Evolutionary conservation across 2,888 invertebrate species (phyloP).

Genomic region (Hetaerina titia): DNA sequence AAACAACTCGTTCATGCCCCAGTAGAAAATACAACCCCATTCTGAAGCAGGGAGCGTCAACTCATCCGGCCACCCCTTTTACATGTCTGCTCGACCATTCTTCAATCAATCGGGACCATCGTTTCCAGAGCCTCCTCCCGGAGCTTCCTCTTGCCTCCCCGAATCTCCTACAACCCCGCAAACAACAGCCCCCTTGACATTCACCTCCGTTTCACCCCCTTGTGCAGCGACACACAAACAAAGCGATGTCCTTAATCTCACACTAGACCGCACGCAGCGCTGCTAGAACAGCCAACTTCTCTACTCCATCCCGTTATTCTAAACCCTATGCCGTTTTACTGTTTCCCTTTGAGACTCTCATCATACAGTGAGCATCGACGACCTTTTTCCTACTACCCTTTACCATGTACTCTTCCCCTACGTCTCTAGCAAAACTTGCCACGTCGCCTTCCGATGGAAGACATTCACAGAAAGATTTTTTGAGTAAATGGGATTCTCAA

Average conservation of each 20-base stretch:
- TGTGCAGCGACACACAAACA: conserved; percentile 25
- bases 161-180: conserved; percentile 36
- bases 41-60: conserved; percentile 43
- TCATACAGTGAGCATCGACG: neutral
- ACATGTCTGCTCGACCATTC: conserved; percentile 60
- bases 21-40: conserved; percentile 61
- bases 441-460: too few relatives aligned
- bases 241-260: conserved; percentile 38
- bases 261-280: conserved; percentile 40
- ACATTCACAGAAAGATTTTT: too few relatives aligned
- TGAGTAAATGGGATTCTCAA: too few relatives aligned
- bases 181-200: conserved; percentile 34
- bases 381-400: too few relatives aligned
- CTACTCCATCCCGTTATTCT: neutral
- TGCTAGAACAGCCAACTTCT: neutral
- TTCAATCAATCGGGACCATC: conserved; percentile 59
- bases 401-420: too few relatives aligned
- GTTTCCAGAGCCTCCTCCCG: neutral
- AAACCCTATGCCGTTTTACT: conserved; percentile 1
- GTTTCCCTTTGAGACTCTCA: conserved; percentile 8
- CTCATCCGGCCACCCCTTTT: conserved; percentile 49
- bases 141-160: neutral
- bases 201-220: conserved; percentile 33
- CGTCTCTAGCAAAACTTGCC: too few relatives aligned
- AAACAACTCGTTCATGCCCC: conserved; percentile 57